Percentiles rank a stretch among this genome's conserved stretches.
Evolutionary conservation across 2,888 invertebrate genomes (phyloP).

Genomic region (Caenorhabditis uteleia): DNA sequence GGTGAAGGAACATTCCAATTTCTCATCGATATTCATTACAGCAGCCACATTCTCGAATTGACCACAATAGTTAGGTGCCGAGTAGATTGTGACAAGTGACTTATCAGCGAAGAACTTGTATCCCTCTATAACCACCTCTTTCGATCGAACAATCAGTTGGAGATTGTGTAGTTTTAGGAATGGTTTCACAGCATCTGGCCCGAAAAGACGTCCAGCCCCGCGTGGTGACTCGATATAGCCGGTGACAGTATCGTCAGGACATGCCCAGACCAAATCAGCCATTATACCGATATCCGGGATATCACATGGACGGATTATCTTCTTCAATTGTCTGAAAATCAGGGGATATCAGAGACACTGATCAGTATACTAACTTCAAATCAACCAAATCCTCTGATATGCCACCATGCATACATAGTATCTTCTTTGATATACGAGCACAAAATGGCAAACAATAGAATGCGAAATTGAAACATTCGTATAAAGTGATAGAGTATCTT

Average conservation of each 20-base stretch:
- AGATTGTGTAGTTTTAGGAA: constrained; percentile 49
- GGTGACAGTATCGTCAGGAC: constrained; percentile 40
- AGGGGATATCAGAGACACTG: background rate
- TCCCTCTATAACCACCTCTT: constrained; percentile 73
- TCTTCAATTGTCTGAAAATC: constrained; percentile 69
- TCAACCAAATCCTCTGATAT: too few species aligned
- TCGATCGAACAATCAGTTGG: constrained; percentile 60
- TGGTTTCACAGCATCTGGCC: constrained; percentile 43
- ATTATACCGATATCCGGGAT: constrained; percentile 74
- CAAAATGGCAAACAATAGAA: constrained; percentile 98
- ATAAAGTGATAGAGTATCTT: constrained; percentile 11
- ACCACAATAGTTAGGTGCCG: too few species aligned
- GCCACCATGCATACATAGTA: too few species aligned
- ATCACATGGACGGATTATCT: constrained; percentile 74
- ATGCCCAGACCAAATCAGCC: constrained; percentile 71
- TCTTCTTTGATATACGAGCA: constrained; percentile 86
- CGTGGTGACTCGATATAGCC: constrained; percentile 45
- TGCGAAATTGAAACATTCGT: constrained; percentile 55
- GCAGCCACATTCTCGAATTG: constrained; percentile 57
- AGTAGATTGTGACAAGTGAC: constrained; percentile 50
- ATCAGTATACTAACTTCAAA: constrained; percentile 77
- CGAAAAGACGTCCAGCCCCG: constrained; percentile 53
- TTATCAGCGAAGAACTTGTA: constrained; percentile 73
- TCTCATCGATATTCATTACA: constrained; percentile 58
- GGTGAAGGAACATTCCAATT: constrained; percentile 21